phyloP scores from a whole-genome alignment of 1,140 invertebrate genomes.

The Araneus ventricosus region DNA sequence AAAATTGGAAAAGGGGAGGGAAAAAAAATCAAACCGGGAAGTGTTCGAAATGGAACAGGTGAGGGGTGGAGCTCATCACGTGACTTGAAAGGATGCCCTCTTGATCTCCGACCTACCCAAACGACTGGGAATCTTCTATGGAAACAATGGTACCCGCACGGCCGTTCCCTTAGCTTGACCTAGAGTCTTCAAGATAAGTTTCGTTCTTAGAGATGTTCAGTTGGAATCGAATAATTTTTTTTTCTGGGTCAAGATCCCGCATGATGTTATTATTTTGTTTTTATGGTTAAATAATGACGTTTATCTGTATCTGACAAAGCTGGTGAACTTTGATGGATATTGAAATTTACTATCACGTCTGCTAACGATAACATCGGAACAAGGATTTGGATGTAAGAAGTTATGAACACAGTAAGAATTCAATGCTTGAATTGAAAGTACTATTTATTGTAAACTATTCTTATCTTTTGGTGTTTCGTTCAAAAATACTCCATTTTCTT shows the following conservation, averaged over 20 bases:
- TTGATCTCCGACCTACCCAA: background rate
- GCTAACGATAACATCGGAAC: too few relatives aligned
- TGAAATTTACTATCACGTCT: too few relatives aligned
- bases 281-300: too few relatives aligned
- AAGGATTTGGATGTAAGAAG: too few relatives aligned
- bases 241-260: background rate
- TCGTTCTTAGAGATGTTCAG: background rate
- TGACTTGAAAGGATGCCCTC: background rate
- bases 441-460: too few relatives aligned
- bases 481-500: too few relatives aligned
- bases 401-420: too few relatives aligned
- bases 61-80: background rate
- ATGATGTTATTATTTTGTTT: background rate
- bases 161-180: background rate
- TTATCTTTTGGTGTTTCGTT: too few relatives aligned
- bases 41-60: background rate
- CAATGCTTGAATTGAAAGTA: too few relatives aligned
- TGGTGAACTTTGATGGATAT: too few relatives aligned
- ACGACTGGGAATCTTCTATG: background rate
- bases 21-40: conserved; percentile 2
- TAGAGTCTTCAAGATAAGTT: background rate
- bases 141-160: background rate
- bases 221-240: background rate
- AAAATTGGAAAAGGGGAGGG: background rate
- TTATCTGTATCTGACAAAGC: too few relatives aligned